Evolutionary conservation across 30 jellyfish, hydroid and myxozoan genomes (phyloP).

Genomic region (Turritopsis dohrnii): DNA sequence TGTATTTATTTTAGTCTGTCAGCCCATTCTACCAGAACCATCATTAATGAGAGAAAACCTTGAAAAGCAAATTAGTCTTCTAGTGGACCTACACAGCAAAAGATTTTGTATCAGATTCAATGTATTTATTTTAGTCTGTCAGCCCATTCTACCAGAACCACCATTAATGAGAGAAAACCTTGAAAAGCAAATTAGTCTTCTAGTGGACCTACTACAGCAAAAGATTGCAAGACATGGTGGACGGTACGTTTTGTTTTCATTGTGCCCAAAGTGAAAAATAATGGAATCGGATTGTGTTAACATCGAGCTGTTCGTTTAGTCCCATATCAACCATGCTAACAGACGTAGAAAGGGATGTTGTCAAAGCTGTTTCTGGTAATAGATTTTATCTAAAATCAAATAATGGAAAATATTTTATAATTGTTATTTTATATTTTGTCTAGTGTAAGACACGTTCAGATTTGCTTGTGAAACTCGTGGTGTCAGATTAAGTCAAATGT

Average conservation of each 20-base stretch:
- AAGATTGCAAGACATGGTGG: conserved; percentile 22
- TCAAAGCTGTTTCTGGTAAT: neutral
- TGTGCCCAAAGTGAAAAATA: neutral
- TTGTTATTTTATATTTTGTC: too few relatives aligned
- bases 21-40: neutral
- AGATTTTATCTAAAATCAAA: too few relatives aligned
- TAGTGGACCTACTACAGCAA: neutral
- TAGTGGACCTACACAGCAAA: neutral
- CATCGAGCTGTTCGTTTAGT: too few relatives aligned
- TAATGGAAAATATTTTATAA: too few relatives aligned
- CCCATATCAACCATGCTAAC: neutral
- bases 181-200: neutral
- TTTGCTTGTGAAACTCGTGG: too few relatives aligned
- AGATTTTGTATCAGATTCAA: too few relatives aligned
- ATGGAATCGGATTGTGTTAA: neutral
- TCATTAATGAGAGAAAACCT: conserved; percentile 11
- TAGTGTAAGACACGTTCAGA: too few relatives aligned
- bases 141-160: neutral
- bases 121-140: neutral
- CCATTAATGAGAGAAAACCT: conserved; percentile 15
- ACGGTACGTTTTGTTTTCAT: neutral
- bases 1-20: neutral
- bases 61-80: neutral
- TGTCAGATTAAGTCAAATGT: too few relatives aligned
- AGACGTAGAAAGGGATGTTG: conserved; percentile 3